Evolutionary conservation across 2,113 vertebrate species (phyloP), one percentile per base, ranked within the genome.

Genomic region (Microtus oregoni): DNA sequence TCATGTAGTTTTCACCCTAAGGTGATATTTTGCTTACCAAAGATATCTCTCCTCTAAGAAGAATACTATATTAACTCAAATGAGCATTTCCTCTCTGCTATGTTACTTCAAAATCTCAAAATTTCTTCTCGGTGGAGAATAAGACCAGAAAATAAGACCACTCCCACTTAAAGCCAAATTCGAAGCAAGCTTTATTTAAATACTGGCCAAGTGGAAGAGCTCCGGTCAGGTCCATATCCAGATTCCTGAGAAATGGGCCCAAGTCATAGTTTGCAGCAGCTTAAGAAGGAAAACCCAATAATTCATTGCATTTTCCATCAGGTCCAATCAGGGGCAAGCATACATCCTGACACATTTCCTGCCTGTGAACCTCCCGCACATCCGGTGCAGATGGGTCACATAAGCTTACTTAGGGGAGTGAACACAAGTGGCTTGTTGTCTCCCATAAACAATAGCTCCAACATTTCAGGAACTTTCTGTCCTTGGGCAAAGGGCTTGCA

Each of bases 61-160:
- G 52, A 92, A 55, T 86, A 72, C 55, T 79, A 1, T 73, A 47
- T 61, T 81, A 75, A 89, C 19, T 65, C 79, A 96, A 73, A 96
- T 55, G 77, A 73, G 44, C 20, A 22, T 92, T 73, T 92, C 28
- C 7, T 55, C 73, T 81, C 73, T 76, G 89, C n/a, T 75, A 32
- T 76, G 35, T 52, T n/a, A 86, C 38, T 22, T 90, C 79, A 81
- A 75, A 90, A 92, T 76, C 75, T 63, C 61, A 78, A 86, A 61
- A 14, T 10, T 75, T 94, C 91, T 58, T 58, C 58, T 58, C 19
- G 6, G 19, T 58, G 20, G 6, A 58, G 58, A 58, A 58, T 58
- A 58, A 58, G 19, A 58, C 58, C 58, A 58, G 19, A 20, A 58
- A 58, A 38, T 38, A 38, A 73, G 17, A 38, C 70, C 6, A 73